Conservation (phyloP, 2,888 invertebrate species). For the Drosophila mercatorum region DNA sequence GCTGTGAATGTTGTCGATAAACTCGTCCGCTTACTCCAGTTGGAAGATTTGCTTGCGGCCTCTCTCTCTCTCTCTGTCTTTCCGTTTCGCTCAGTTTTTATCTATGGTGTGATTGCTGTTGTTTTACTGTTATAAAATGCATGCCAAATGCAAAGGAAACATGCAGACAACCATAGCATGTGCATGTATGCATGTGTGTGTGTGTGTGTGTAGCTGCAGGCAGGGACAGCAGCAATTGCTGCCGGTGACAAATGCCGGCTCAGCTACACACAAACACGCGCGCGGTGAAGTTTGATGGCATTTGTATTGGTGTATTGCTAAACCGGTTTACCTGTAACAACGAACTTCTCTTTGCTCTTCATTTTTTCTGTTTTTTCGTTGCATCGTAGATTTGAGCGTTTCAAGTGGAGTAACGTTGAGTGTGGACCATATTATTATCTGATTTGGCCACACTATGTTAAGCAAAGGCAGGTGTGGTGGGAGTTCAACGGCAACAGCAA, state of each 20-base stretch:
- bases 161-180: not conserved
- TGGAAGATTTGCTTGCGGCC: constrained; percentile 10
- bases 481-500: constrained; percentile 30
- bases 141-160: constrained; percentile 39
- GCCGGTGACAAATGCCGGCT: constrained; percentile 61
- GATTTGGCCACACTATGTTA: constrained; percentile 15
- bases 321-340: constrained; percentile 55
- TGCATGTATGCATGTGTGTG: constrained; percentile 1
- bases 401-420: constrained; percentile 14
- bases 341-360: constrained; percentile 15
- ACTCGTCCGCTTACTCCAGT: constrained; percentile 40
- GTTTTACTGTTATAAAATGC: constrained; percentile 37
- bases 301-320: constrained; percentile 31
- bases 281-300: constrained; percentile 11
- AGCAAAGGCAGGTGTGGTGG: constrained; percentile 6
- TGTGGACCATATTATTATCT: constrained; percentile 13
- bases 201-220: constrained; percentile 2
- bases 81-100: constrained; percentile 16
- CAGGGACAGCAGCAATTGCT: constrained; percentile 11
- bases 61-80: constrained; percentile 7
- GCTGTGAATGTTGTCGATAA: constrained; percentile 44
- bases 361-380: constrained; percentile 30
- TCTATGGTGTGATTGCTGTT: constrained; percentile 37
- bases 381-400: constrained; percentile 25
- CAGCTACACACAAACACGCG: constrained; percentile 14